A percentile compares a stretch with the other conserved stretches of the same genome.
Evolutionary conservation across 1,140 invertebrate genomes (phyloP).

Genomic region (Pararge aegeria): DNA sequence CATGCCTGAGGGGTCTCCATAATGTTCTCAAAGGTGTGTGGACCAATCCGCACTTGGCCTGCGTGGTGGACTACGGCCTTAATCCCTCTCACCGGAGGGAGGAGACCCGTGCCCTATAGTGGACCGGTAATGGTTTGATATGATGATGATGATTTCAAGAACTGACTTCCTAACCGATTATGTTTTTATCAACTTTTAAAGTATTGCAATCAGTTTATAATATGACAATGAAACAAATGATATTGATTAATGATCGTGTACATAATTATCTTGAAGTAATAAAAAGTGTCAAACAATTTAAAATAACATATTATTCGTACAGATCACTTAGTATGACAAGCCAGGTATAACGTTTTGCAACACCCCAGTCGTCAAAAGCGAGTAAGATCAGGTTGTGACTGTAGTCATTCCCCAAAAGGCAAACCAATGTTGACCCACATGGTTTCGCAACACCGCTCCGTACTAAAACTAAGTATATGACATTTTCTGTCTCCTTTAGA

Average conservation of each 20-base stretch:
- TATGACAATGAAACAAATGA: slow-evolving; percentile 1
- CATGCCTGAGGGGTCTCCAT: no score
- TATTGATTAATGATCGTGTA: background rate
- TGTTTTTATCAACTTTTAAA: no score
- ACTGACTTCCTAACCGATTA: no score
- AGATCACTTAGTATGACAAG: slow-evolving; percentile 16
- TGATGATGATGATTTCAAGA: no score
- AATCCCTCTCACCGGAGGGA: no score
- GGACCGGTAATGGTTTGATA: no score
- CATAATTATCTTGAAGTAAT: background rate
- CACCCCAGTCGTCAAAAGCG: slow-evolving; percentile 21
- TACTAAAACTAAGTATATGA: slow-evolving; percentile 21
- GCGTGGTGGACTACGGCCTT: no score
- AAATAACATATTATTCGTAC: background rate
- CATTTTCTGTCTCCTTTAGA: background rate
- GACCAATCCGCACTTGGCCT: no score
- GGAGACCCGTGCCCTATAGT: no score
- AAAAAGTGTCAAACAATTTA: slow-evolving; percentile 4
- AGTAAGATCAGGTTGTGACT: slow-evolving; percentile 20
- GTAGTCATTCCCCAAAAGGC: slow-evolving; percentile 30
- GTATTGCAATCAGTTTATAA: background rate
- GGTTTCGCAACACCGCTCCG: slow-evolving; percentile 19
- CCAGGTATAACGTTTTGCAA: slow-evolving; percentile 2
- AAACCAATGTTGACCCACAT: slow-evolving; percentile 32
- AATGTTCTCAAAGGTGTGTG: no score